These are phyloP conservation scores for Sphaerodactylus townsendi DNA, from an alignment of 2,113 vertebrate species.

Conservation along the genomic window DNA sequence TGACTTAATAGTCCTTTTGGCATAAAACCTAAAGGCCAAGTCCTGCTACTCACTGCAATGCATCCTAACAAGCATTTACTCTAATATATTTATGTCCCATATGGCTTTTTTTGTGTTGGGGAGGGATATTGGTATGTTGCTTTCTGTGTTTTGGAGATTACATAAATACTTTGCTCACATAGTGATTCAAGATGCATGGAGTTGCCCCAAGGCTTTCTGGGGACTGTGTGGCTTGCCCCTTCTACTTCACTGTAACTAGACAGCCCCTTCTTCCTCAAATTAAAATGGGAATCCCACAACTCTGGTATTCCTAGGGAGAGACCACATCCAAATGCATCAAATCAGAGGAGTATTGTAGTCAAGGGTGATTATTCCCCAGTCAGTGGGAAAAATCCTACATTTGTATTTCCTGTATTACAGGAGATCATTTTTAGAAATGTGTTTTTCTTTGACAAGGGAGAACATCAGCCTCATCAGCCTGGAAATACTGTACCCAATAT, in stretches of 20 bases:
- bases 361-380: not conserved
- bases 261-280: not conserved
- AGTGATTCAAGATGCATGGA: not conserved
- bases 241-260: not conserved
- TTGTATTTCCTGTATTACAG: fast-evolving
- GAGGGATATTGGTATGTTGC: not conserved
- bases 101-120: not conserved
- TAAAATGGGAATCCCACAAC: not conserved
- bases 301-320: not conserved
- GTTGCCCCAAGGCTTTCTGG: not conserved
- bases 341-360: not conserved
- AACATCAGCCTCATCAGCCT: slow-evolving; percentile 44
- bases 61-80: not conserved
- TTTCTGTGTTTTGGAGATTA: not conserved
- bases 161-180: not conserved
- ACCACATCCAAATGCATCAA: not conserved
- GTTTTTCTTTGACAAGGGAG: not conserved
- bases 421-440: slow-evolving; percentile 6
- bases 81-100: not conserved
- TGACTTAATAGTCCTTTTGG: too few species aligned
- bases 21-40: too few species aligned
- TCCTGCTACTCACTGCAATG: not conserved
- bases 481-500: slow-evolving; percentile 38
- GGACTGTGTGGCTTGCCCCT: not conserved
- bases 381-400: not conserved